A percentile compares a stretch with the other conserved stretches of the same genome.
Evolutionary conservation across 92 coral and sea anemone genomes (phyloP).

Genomic region (Parazoanthus swiftii): DNA sequence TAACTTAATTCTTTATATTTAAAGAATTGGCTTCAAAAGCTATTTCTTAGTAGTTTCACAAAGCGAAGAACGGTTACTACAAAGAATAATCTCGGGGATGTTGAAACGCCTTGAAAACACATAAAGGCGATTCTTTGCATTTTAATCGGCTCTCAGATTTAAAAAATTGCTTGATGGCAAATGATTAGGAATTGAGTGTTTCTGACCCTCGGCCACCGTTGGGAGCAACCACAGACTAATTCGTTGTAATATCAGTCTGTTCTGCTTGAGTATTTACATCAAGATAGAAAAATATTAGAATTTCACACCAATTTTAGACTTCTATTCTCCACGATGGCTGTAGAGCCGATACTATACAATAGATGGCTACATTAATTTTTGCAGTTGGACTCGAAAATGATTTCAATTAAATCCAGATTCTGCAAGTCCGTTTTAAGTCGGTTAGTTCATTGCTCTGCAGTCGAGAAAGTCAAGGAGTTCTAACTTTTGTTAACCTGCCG

Average conservation of each 20-base stretch:
- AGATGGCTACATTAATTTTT: neutral
- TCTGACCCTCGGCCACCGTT: neutral
- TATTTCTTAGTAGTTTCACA: conserved; percentile 2
- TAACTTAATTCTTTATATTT: neutral
- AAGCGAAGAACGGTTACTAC: conserved; percentile 18
- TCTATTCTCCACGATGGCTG: neutral
- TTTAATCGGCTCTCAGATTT: conserved; percentile 22
- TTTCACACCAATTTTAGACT: neutral
- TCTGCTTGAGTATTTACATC: conserved; percentile 6
- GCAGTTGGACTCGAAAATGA: neutral
- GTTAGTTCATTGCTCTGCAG: neutral
- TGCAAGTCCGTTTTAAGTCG: neutral
- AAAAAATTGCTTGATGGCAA: conserved; percentile 3
- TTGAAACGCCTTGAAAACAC: conserved; percentile 9
- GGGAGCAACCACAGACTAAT: neutral
- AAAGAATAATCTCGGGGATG: neutral
- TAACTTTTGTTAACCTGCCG: conserved; percentile 15
- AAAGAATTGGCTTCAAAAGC: conserved; percentile 4
- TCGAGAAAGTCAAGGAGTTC: neutral
- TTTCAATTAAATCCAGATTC: neutral
- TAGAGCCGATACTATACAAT: neutral
- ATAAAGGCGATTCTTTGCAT: conserved; percentile 18
- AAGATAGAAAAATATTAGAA: neutral
- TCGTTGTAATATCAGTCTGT: neutral
- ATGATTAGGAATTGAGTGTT: conserved; percentile 1